Evolutionary conservation across 1,140 invertebrate species (phyloP), one percentile per base, ranked within the genome.

Genomic region (Hypsibius dujardini): DNA sequence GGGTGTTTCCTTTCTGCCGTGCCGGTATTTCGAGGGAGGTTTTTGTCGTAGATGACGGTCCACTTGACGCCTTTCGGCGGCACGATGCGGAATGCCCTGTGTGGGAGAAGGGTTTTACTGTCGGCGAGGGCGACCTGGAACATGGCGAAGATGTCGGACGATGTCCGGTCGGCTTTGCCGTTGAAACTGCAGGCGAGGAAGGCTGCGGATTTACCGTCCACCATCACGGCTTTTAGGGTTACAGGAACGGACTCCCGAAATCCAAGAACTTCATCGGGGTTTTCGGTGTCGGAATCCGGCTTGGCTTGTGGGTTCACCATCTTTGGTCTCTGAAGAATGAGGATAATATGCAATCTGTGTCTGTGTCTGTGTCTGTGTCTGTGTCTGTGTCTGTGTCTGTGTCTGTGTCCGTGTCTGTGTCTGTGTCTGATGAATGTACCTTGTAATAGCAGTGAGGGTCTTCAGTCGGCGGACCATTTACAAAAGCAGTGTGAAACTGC

Each of bases 241-340:
- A 56, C 50, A 56, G 50, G 50, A 7, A 56, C n/a, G 50, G 50
- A n/a, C 50, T n/a, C n/a, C n/a, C n/a, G n/a, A n/a, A n/a, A n/a
- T n/a, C n/a, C n/a, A n/a, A n/a, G n/a, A n/a, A n/a, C n/a, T n/a
- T n/a, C n/a, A n/a, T n/a, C n/a, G n/a, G n/a, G n/a, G n/a, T n/a
- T n/a, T n/a, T n/a, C n/a, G n/a, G n/a, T n/a, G n/a, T n/a, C n/a
- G n/a, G n/a, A n/a, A n/a, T n/a, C n/a, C n/a, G n/a, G n/a, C n/a
- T n/a, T n/a, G n/a, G n/a, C n/a, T n/a, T n/a, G n/a, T n/a, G n/a
- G n/a, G n/a, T n/a, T n/a, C n/a, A n/a, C n/a, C n/a, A n/a, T n/a
- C n/a, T n/a, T n/a, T n/a, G n/a, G n/a, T n/a, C n/a, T n/a, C n/a
- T n/a, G n/a, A n/a, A n/a, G n/a, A n/a, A n/a, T n/a, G n/a, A n/a